A percentile compares a stretch with the other conserved stretches of the same genome.
These are phyloP conservation scores for Otus scops DNA, from an alignment of 2,797 vertebrate species.

Conservation along the genomic window DNA sequence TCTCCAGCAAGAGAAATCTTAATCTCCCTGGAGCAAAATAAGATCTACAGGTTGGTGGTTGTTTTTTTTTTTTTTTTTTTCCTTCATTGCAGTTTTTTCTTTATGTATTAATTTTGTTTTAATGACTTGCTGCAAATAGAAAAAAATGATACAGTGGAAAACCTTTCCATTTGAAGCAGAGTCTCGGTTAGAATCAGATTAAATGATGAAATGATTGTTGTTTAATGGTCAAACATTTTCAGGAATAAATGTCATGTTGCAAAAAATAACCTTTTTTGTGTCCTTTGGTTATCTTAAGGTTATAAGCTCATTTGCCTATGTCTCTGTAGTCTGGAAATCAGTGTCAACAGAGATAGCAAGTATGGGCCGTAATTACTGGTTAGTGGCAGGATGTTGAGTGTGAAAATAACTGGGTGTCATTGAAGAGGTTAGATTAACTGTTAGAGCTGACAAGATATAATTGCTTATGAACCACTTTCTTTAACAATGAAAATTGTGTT, in stretches of 20 bases:
- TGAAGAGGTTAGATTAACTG: conserved; percentile 74
- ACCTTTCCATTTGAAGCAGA: background rate
- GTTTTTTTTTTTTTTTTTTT: background rate
- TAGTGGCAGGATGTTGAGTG: conserved; percentile 44
- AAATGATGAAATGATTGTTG: background rate
- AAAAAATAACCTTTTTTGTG: conserved; percentile 33
- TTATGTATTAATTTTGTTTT: conserved; percentile 22
- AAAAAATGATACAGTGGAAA: background rate
- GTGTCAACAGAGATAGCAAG: conserved; percentile 20
- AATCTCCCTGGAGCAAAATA: background rate
- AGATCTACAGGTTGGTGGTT: background rate
- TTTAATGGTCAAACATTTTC: conserved; percentile 38
- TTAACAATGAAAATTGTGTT: conserved; percentile 50
- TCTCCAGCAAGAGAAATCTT: background rate
- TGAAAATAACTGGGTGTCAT: conserved; percentile 72
- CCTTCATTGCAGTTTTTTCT: background rate
- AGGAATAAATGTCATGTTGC: conserved; percentile 46
- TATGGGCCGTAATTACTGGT: conserved; percentile 55
- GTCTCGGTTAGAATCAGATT: background rate
- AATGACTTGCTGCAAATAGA: conserved; percentile 5
- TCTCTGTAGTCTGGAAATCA: conserved; percentile 46
- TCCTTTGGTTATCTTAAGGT: conserved; percentile 48
- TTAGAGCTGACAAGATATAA: conserved; percentile 78
- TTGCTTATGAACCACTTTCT: conserved; percentile 63
- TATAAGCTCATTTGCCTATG: conserved; percentile 48